Evolutionary conservation across 2,113 vertebrate species (phyloP), one percentile per base, ranked within the genome.

Genomic region (Lathamus discolor): DNA sequence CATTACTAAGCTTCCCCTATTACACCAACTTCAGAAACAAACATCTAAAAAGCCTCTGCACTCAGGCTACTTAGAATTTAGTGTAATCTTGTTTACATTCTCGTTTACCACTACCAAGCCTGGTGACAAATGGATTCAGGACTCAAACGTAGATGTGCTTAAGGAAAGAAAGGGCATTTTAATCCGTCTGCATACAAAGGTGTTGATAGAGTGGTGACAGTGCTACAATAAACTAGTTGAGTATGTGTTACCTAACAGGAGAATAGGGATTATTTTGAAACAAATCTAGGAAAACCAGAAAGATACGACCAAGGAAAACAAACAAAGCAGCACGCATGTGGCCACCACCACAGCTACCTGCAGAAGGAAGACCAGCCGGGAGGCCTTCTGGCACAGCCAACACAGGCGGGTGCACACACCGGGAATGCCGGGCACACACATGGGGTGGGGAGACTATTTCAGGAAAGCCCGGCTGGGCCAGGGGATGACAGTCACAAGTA

Each of bases 321-420:
- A 91, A 23, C 20, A 59, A 67, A 15, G 24, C 46, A 61, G 24
- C 0, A 0, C 44, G 13, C 0, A 0, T 14, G 48, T 13, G 11
- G 24, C 15, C 15, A 37, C 39, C 33, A 89, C 31, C 5, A 7
- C 37, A 19, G 64, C 13, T 0, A 0, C n/a, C 25, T 7, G 11
- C 1, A 7, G 48, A 33, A n/a, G 17, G n/a, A 28, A 28, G 17
- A 15, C 11, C 44, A 66, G 31, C 28, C 2, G 0, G 52, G 37
- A 57, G 37, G 54, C 29, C 57, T 31, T n/a, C 27, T 1, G 1
- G 41, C 39, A 24, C 0, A 10, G 48, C 4, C 2, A 1, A 37
- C 0, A 1, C 10, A 19, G 17, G 25, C 0, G 0, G 13, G 7
- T 7, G 55, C 55, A n/a, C 8, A 22, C 55, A n/a, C 55, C 3